Evolutionary conservation across 2,113 vertebrate species (phyloP).

Genomic region (Meles meles): DNA sequence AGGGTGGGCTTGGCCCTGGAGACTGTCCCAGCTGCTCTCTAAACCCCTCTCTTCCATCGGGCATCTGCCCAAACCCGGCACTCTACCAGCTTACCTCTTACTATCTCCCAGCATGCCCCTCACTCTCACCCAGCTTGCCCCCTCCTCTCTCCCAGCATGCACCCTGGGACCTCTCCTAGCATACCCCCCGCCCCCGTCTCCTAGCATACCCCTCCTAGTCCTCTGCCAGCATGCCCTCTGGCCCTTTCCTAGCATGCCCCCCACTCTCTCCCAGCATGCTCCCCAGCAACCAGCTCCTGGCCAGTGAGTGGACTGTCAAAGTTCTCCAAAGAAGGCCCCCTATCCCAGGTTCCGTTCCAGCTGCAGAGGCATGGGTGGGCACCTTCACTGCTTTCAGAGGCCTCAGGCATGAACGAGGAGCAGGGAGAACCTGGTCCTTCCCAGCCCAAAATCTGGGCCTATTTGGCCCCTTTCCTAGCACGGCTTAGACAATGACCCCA

Average conservation of each 20-base stretch:
- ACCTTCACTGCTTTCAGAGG: neutral
- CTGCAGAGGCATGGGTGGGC: neutral
- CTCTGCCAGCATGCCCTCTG: rapidly evolving
- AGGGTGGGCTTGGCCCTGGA: neutral
- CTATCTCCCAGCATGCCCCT: neutral
- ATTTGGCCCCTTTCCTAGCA: neutral
- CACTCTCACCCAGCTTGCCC: neutral
- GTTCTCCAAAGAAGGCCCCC: neutral
- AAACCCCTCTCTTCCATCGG: neutral
- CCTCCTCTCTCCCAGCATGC: neutral
- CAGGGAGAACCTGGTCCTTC: neutral
- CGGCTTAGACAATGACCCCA: neutral
- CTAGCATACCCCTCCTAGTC: too few relatives aligned
- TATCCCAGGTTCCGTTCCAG: neutral
- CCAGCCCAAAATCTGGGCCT: neutral
- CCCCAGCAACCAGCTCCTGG: neutral
- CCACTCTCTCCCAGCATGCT: neutral
- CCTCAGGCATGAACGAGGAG: neutral
- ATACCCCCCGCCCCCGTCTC: too few relatives aligned
- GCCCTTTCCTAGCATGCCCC: neutral
- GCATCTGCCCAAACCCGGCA: too few relatives aligned
- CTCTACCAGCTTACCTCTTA: neutral
- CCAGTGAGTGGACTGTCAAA: neutral
- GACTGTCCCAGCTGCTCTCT: neutral
- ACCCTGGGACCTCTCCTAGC: neutral